Conservation (phyloP, 2,113 vertebrate genomes). For the Glaucidium brasilianum region DNA sequence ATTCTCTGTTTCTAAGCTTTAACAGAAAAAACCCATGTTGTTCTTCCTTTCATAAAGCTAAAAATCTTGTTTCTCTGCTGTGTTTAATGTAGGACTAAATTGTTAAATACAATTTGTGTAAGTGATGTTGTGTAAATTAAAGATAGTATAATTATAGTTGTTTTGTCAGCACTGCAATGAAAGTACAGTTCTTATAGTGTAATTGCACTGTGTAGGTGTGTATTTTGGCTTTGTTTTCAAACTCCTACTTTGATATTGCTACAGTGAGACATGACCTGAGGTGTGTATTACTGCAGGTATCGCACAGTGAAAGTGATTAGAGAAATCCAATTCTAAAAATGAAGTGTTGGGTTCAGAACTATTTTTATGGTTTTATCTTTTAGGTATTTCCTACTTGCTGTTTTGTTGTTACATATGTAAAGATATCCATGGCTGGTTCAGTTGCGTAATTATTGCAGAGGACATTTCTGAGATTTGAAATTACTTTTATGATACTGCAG, state of each 20-base stretch:
- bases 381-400: neutral
- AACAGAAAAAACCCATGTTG: neutral
- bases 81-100: neutral
- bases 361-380: neutral
- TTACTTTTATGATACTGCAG: slow-evolving; percentile 25
- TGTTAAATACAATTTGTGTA: neutral
- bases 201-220: slow-evolving; percentile 35
- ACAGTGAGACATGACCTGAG: slow-evolving; percentile 1
- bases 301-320: neutral
- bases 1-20: neutral
- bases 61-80: neutral
- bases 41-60: neutral
- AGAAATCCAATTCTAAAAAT: neutral
- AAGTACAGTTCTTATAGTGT: neutral
- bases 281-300: slow-evolving; percentile 25
- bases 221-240: slow-evolving; percentile 55
- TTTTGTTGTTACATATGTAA: neutral
- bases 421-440: neutral
- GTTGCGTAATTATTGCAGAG: slow-evolving; percentile 17
- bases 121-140: neutral
- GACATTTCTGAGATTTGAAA: neutral
- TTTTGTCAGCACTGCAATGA: slow-evolving; percentile 8
- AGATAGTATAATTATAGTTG: neutral
- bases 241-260: slow-evolving; percentile 15
- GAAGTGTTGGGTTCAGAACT: neutral